Evolutionary conservation across 2,888 invertebrate genomes (phyloP).

Genomic region (Hofmannophila pseudospretella): DNA sequence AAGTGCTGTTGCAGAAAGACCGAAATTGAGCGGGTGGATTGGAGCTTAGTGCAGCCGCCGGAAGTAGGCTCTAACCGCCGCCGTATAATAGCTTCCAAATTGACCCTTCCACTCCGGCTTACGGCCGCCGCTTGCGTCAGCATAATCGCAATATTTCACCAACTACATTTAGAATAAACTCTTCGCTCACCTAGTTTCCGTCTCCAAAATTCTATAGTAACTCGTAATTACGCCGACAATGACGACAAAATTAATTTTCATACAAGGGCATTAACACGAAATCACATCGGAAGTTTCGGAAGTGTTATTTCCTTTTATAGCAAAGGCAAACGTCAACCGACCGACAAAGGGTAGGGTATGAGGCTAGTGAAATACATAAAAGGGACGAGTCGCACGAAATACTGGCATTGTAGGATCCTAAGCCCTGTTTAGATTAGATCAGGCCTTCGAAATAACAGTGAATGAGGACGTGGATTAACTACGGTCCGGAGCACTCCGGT

Average conservation of each 20-base stretch:
- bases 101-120: constrained; percentile 64
- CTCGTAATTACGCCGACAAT: constrained; percentile 26
- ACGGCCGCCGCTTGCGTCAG: constrained; percentile 34
- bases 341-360: constrained; percentile 47
- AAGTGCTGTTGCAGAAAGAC: constrained; percentile 60
- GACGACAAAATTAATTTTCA: constrained; percentile 51
- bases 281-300: constrained; percentile 60
- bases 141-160: constrained; percentile 27
- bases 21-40: constrained; percentile 69
- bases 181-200: background rate
- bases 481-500: constrained; percentile 74
- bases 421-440: constrained; percentile 78
- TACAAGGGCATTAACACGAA: constrained; percentile 49
- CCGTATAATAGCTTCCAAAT: constrained; percentile 74
- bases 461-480: constrained; percentile 78
- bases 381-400: constrained; percentile 73
- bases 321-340: constrained; percentile 60
- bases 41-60: constrained; percentile 74
- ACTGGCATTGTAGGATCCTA: constrained; percentile 74
- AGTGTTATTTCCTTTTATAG: constrained; percentile 69
- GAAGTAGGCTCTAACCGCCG: constrained; percentile 74
- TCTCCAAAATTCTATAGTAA: constrained; percentile 2
- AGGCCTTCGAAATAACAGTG: constrained; percentile 78
- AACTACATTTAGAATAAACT: constrained; percentile 5
- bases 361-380: constrained; percentile 72